Percentiles rank a stretch among this genome's conserved stretches.
Conservation (phyloP, 2,113 vertebrate genomes). For the Himantopus leucocephalus region DNA sequence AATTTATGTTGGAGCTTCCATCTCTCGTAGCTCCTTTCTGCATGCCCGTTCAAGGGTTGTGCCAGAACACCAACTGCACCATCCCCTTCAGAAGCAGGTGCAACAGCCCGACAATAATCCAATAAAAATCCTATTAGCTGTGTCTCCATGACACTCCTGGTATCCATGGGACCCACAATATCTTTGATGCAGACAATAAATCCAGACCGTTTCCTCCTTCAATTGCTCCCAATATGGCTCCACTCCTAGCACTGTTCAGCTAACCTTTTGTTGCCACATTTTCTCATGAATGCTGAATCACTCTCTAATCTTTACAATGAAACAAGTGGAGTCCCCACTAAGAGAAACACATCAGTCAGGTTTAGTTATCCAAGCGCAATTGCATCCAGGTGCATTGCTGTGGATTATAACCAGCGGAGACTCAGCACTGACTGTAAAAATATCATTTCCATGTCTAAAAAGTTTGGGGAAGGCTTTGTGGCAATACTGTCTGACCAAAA, state of each 20-base stretch:
- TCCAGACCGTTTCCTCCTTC: constrained; percentile 73
- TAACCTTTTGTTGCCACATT: constrained; percentile 70
- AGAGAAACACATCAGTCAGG: constrained; percentile 52
- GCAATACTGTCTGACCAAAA: neutral
- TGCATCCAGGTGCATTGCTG: constrained; percentile 45
- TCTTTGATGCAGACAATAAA: constrained; percentile 80
- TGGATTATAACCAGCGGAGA: constrained; percentile 38
- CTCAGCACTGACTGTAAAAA: constrained; percentile 5
- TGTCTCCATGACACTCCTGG: constrained; percentile 71
- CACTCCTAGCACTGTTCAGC: constrained; percentile 54
- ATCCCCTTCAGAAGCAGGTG: constrained; percentile 72
- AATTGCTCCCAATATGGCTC: constrained; percentile 74
- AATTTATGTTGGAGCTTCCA: constrained; percentile 5
- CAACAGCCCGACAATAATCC: constrained; percentile 73
- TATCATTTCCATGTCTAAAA: neutral
- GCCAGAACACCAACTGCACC: constrained; percentile 56
- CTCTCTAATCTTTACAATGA: constrained; percentile 51
- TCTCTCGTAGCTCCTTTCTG: constrained; percentile 13
- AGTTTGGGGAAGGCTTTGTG: neutral
- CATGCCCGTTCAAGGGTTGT: constrained; percentile 18
- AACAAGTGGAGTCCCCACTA: constrained; percentile 41
- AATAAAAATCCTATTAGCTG: constrained; percentile 79
- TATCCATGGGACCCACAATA: constrained; percentile 77
- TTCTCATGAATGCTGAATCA: constrained; percentile 73
- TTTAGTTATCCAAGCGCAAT: constrained; percentile 22